phyloP scores from a whole-genome alignment of 2,888 invertebrate genomes.

The Stenchaetothrips biformis region DNA sequence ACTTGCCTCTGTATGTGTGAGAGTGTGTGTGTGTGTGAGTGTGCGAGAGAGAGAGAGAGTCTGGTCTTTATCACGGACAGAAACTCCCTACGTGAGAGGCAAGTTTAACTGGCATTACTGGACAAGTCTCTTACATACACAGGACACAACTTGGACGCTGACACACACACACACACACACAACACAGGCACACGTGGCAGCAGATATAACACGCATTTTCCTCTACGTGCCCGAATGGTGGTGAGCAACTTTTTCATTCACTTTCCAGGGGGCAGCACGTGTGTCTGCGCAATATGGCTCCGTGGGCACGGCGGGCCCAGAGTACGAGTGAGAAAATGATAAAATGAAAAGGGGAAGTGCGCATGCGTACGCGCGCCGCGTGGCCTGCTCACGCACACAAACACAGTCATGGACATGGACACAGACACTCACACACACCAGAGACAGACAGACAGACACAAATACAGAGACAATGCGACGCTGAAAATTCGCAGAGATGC shows the following conservation, averaged over 20 bases:
- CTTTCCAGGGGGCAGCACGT: background rate
- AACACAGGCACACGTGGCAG: background rate
- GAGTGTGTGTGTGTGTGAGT: background rate
- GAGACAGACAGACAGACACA: too few relatives aligned
- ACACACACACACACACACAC: background rate
- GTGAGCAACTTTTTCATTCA: slow-evolving; percentile 21
- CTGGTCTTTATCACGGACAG: slow-evolving; percentile 2
- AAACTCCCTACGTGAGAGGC: background rate
- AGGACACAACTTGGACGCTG: background rate
- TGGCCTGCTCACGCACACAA: too few relatives aligned
- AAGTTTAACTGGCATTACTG: slow-evolving; percentile 21
- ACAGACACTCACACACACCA: too few relatives aligned
- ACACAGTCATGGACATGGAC: too few relatives aligned
- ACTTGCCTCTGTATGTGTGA: background rate
- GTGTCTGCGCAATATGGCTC: too few relatives aligned
- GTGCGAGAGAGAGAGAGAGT: background rate
- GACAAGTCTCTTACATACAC: background rate
- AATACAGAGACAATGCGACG: too few relatives aligned
- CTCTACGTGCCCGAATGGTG: background rate
- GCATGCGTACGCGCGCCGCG: too few relatives aligned
- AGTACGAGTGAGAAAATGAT: too few relatives aligned
- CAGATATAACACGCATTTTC: background rate
- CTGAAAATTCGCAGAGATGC: too few relatives aligned
- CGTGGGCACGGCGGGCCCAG: too few relatives aligned
- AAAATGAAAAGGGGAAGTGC: too few relatives aligned